A percentile compares a stretch with the other conserved stretches of the same genome.
These are phyloP conservation scores for Yponomeuta cagnagella DNA, from an alignment of 2,888 invertebrate species.

Conservation along the genomic window DNA sequence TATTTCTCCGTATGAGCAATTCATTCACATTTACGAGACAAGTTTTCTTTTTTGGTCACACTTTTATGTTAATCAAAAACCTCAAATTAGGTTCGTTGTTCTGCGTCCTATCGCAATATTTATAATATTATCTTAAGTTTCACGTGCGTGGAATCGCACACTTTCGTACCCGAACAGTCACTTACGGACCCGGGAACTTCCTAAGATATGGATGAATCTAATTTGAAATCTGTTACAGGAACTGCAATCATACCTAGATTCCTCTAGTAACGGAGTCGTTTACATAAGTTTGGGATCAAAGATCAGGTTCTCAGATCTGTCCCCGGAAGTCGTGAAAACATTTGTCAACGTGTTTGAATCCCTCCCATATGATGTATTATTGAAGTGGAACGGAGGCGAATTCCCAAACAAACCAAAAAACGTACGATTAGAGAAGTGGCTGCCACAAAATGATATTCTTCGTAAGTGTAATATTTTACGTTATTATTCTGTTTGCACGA, in stretches of 20 bases:
- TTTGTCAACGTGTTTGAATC: slow-evolving; percentile 13
- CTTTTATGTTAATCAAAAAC: too few species aligned
- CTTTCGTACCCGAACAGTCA: too few species aligned
- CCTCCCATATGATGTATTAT: slow-evolving; percentile 14
- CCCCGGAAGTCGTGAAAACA: neutral
- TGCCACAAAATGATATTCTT: slow-evolving; percentile 16
- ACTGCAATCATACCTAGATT: slow-evolving; percentile 9
- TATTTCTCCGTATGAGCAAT: too few species aligned
- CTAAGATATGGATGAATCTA: neutral
- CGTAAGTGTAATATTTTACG: slow-evolving; percentile 6
- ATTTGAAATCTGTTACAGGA: slow-evolving; percentile 7
- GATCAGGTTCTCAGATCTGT: slow-evolving; percentile 12
- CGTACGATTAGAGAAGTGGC: slow-evolving; percentile 10
- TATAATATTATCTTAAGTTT: too few species aligned
- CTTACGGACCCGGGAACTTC: too few species aligned
- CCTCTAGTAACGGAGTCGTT: slow-evolving; percentile 11
- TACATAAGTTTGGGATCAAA: slow-evolving; percentile 16
- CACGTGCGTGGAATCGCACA: too few species aligned
- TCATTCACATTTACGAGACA: too few species aligned
- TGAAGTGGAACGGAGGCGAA: slow-evolving; percentile 15
- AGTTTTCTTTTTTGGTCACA: too few species aligned
- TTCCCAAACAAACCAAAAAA: slow-evolving; percentile 9
- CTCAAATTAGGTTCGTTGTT: too few species aligned
- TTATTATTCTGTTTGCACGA: too few species aligned
- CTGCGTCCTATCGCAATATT: too few species aligned